A percentile compares a stretch with the other conserved stretches of the same genome.
Evolutionary conservation across 2,797 vertebrate species (phyloP).

Genomic region (Rousettus madagascariensis): DNA sequence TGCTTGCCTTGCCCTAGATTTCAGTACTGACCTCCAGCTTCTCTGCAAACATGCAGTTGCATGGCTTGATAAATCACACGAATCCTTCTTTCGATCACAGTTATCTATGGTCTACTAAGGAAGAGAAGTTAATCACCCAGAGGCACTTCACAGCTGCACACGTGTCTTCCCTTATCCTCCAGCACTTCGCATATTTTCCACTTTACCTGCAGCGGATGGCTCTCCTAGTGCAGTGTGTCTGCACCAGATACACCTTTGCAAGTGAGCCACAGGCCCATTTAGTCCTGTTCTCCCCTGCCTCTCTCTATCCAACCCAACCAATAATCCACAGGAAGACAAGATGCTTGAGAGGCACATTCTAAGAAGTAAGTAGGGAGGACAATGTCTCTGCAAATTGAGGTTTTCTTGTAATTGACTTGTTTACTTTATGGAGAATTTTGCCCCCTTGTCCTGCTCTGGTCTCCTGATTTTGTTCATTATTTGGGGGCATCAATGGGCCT

Average conservation of each 20-base stretch:
- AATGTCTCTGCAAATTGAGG: not conserved
- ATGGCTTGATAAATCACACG: slow-evolving; percentile 85
- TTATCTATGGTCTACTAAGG: slow-evolving; percentile 84
- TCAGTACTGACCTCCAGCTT: slow-evolving; percentile 85
- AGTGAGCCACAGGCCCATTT: not conserved
- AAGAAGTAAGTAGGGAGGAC: not conserved
- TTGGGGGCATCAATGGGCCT: not conserved
- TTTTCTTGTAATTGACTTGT: not conserved
- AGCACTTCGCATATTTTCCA: slow-evolving; percentile 81
- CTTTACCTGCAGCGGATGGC: slow-evolving; percentile 43
- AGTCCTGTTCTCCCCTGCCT: not conserved
- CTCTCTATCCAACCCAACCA: not conserved
- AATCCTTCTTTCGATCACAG: slow-evolving; percentile 84
- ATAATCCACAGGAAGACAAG: not conserved
- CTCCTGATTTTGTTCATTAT: not conserved
- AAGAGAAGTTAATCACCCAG: slow-evolving; percentile 81
- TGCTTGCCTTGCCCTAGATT: slow-evolving; percentile 84
- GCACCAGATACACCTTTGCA: not conserved
- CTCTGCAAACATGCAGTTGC: slow-evolving; percentile 82
- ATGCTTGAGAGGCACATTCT: not conserved
- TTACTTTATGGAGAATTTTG: not conserved
- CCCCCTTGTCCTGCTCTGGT: not conserved
- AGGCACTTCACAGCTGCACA: slow-evolving; percentile 79
- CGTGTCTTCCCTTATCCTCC: slow-evolving; percentile 72
- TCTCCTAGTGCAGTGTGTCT: not conserved